A percentile compares a stretch with the other conserved stretches of the same genome.
phyloP scores from a whole-genome alignment of 2,113 vertebrate species.

The Recurvirostra avosetta region DNA sequence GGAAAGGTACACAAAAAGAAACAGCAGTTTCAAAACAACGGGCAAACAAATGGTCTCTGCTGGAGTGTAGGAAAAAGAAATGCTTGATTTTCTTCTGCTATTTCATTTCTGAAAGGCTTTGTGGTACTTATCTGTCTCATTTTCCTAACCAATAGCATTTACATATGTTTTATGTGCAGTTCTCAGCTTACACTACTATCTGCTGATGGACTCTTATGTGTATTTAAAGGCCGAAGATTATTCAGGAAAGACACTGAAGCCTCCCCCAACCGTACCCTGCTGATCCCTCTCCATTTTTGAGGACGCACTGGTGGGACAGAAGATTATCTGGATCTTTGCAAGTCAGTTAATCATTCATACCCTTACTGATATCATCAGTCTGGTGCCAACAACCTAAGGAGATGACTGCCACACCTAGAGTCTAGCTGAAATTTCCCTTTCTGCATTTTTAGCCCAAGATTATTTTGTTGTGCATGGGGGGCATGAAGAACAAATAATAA shows the following conservation, averaged over 20 bases:
- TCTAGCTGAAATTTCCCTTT: neutral
- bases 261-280: neutral
- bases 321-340: neutral
- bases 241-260: neutral
- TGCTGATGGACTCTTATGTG: neutral
- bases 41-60: neutral
- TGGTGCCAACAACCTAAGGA: neutral
- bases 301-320: neutral
- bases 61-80: neutral
- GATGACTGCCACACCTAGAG: neutral
- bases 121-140: neutral
- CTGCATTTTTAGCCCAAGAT: neutral
- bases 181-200: neutral
- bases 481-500: neutral
- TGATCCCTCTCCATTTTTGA: neutral
- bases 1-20: neutral
- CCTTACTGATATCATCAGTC: neutral
- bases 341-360: neutral
- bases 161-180: accelerated
- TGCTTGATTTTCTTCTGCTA: neutral
- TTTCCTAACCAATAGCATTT: neutral
- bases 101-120: neutral
- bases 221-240: neutral
- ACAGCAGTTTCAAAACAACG: neutral
- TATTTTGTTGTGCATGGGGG: neutral